Evolutionary conservation across 1,140 invertebrate genomes (phyloP).

Genomic region (Mercenaria mercenaria): DNA sequence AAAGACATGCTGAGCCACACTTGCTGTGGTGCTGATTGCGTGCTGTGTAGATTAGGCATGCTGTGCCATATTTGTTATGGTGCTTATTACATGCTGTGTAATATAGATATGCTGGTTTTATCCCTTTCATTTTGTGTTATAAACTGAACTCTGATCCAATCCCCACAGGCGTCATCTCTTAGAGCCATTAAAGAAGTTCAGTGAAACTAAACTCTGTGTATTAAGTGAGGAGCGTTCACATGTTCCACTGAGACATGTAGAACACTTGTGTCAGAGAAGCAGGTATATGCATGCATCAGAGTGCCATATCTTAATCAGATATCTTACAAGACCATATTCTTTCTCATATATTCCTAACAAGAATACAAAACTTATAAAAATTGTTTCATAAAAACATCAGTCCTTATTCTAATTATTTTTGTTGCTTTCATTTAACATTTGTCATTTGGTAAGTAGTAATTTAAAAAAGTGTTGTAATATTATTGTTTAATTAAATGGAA

Average conservation of each 20-base stretch:
- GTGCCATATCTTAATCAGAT: neutral
- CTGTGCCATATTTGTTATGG: neutral
- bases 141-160: neutral
- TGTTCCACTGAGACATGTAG: neutral
- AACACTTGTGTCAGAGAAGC: constrained; percentile 5
- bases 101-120: neutral
- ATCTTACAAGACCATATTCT: no score
- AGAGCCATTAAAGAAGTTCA: constrained; percentile 3
- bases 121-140: neutral
- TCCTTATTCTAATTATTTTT: no score
- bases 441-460: no score
- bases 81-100: neutral
- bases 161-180: neutral
- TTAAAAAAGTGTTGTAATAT: no score
- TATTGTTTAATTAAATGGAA: no score
- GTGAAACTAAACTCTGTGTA: neutral
- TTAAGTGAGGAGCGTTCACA: neutral
- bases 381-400: no score
- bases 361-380: no score
- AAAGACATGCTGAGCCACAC: neutral
- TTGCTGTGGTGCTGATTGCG: neutral
- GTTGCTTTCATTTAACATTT: no score
- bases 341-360: no score
- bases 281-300: constrained; percentile 32
- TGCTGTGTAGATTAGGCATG: no score